Base-by-base conservation (phyloP, 2,113 vertebrate genomes). In the Phoxinus phoxinus region DNA sequence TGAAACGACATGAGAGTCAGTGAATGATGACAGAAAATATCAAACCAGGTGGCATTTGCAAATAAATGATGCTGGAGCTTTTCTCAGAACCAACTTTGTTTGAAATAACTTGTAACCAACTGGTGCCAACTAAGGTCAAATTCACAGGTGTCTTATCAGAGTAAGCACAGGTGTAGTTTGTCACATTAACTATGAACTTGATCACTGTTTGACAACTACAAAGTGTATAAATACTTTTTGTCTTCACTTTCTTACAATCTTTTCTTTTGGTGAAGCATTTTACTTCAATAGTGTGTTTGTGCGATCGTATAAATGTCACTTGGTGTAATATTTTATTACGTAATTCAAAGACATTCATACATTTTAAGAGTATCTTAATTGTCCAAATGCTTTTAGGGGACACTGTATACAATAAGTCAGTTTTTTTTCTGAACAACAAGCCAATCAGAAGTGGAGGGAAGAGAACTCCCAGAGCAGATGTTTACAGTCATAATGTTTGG, bases 401-500 rank as follows among this genome's bases (percentile, higher is more conserved):
- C 27, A 25, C 51, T 77, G 51, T 56, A 77, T 77, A 51, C 35
- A 71, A 71, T 71, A 71, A 71, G 35, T 71, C 67, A 41, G 21
- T 23, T 35, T 71, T 69, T 65, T 72, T 73, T 75, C 27, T 32
- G 30, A 32, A 77, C 30, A 53, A 87, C 74, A 88, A 19, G 13
- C 46, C 53, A 72, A n/a, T 72, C 46, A 76, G 37, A 8, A 67
- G 81, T 51, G 30, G 41, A 81, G 87, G 83, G 81, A 87, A 89
- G 86, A 86, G 85, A 84, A 90, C 87, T 89, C 77, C 87, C 78
- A 27, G 59, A 87, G 89, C 91, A 93, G 79, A 37, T 93, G 91
- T 91, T 92, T 90, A 92, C 75, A 90, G 84, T 93, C 93, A 91
- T 81, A 41, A 5, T 86, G 63, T 86, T 86, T 90, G 87, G 91